These are phyloP conservation scores for Phylloscopus trochiloides DNA, from an alignment of 2,113 vertebrate species.

Conservation along the genomic window DNA sequence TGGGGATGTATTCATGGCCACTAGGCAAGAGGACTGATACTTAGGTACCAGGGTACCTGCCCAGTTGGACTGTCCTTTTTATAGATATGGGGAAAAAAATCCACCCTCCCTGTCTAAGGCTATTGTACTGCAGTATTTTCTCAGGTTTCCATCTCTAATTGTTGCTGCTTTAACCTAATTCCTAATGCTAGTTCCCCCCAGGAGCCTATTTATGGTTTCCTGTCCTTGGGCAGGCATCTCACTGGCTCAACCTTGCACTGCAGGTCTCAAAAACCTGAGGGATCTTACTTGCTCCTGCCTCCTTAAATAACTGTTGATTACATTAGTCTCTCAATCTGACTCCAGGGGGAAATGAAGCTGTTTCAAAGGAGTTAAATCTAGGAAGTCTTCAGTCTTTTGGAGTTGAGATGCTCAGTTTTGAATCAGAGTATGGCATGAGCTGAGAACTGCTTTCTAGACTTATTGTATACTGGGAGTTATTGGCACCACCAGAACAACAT, in stretches of 20 bases:
- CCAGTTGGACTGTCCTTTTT: neutral
- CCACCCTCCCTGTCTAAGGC: accelerated
- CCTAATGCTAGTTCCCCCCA: neutral
- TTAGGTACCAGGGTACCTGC: neutral
- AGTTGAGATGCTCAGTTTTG: neutral
- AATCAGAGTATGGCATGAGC: neutral
- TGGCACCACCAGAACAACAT: neutral
- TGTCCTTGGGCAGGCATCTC: neutral
- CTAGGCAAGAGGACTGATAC: neutral
- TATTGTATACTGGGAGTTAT: neutral
- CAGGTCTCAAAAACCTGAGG: neutral
- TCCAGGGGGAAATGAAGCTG: neutral
- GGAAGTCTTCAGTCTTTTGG: neutral
- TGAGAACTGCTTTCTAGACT: neutral
- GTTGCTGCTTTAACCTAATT: neutral
- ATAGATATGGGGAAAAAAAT: neutral
- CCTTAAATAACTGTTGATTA: neutral
- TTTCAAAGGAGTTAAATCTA: neutral
- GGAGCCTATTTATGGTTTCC: neutral
- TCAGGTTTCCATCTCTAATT: neutral
- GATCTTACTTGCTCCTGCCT: neutral
- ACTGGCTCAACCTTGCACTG: neutral
- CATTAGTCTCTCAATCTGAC: neutral
- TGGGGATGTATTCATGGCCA: neutral
- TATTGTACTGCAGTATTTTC: neutral